Conservation (phyloP, 2,797 vertebrate species). For the Lagodon rhomboides region DNA sequence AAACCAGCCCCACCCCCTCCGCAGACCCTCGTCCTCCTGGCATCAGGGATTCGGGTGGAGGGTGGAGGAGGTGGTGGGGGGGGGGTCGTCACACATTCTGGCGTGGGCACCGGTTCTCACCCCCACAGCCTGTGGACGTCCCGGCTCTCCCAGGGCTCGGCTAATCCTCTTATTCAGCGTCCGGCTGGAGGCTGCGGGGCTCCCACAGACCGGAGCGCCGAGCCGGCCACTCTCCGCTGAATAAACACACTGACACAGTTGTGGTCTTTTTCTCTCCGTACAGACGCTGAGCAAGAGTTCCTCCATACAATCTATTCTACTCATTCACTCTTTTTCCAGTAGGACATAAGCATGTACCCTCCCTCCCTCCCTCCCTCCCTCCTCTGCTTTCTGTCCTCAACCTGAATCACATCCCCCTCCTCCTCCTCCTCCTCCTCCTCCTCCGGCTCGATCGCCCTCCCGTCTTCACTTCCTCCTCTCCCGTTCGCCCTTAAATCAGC, state of each 20-base stretch:
- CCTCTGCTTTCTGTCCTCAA: slow-evolving; percentile 27
- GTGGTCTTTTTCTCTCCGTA: slow-evolving; percentile 64
- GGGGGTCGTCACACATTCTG: slow-evolving; percentile 68
- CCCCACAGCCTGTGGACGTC: slow-evolving; percentile 63
- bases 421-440: background rate
- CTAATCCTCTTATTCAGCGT: slow-evolving; percentile 83
- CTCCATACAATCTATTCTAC: slow-evolving; percentile 60
- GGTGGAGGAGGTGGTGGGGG: background rate
- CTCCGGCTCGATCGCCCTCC: background rate
- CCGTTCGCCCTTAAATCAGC: slow-evolving; percentile 27
- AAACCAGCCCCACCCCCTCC: slow-evolving; percentile 36
- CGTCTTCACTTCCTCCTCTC: slow-evolving; percentile 50
- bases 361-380: slow-evolving; percentile 1
- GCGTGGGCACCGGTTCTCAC: slow-evolving; percentile 70
- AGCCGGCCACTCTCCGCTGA: slow-evolving; percentile 70
- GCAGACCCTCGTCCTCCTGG: slow-evolving; percentile 33
- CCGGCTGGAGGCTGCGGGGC: slow-evolving; percentile 66
- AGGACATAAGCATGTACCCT: slow-evolving; percentile 53
- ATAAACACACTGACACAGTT: slow-evolving; percentile 79
- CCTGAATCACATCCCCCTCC: slow-evolving; percentile 42
- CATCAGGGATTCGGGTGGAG: slow-evolving; percentile 51
- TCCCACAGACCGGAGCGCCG: slow-evolving; percentile 65
- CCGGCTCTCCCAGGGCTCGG: slow-evolving; percentile 71
- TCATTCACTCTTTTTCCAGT: slow-evolving; percentile 69
- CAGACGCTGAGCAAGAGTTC: slow-evolving; percentile 68